Percentiles rank a stretch among this genome's conserved stretches.
Conservation (phyloP, 2,113 vertebrate species). For the Macrotis lagotis region DNA sequence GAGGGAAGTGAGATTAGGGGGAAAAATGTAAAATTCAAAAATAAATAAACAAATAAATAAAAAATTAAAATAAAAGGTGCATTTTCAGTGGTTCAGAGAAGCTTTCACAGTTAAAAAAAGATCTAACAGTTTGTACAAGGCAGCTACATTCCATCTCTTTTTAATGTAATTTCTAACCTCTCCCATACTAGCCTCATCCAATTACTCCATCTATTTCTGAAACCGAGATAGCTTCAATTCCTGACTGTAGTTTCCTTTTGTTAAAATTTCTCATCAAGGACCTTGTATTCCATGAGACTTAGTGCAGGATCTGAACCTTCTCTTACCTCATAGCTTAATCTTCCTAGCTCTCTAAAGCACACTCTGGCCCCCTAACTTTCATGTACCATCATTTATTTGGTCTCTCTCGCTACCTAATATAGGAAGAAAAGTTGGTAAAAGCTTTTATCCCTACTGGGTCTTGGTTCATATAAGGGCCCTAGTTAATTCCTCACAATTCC, state of each 20-base stretch:
- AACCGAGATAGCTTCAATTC: constrained; percentile 31
- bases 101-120: neutral
- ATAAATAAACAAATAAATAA: too few relatives aligned
- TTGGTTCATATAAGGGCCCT: neutral
- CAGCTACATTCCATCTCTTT: neutral
- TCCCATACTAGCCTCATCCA: neutral
- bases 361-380: too few relatives aligned
- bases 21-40: too few relatives aligned
- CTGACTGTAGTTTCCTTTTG: constrained; percentile 21
- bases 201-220: constrained; percentile 33
- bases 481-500: neutral
- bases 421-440: neutral
- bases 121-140: rapidly evolving
- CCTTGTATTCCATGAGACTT: neutral
- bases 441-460: neutral
- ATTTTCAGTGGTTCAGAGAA: neutral
- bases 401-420: neutral
- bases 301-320: neutral
- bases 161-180: neutral
- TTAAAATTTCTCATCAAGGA: constrained; percentile 54
- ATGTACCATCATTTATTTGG: neutral
- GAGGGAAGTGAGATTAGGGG: too few relatives aligned
- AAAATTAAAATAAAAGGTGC: neutral
- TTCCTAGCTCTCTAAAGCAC: neutral
- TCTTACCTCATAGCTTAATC: neutral